Percentiles rank a stretch among this genome's conserved stretches.
Evolutionary conservation across 2,797 vertebrate species (phyloP).

Genomic region (Emys orbicularis): DNA sequence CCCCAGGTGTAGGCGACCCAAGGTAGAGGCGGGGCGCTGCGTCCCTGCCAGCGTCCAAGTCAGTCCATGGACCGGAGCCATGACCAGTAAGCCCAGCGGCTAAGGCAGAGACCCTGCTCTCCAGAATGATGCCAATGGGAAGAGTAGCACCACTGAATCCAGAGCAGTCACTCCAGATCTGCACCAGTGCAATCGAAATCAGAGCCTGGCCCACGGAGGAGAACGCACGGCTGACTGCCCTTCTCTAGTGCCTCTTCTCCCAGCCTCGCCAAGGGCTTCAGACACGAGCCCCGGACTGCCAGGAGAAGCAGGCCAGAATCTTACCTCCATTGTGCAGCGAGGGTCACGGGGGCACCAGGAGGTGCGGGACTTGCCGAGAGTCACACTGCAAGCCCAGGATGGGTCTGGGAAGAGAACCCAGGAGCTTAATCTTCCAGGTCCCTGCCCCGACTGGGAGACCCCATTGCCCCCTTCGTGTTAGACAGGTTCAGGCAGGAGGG

Average conservation of each 20-base stretch:
- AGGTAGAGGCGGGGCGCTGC: background rate
- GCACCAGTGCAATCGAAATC: background rate
- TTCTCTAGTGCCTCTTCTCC: background rate
- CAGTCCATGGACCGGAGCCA: background rate
- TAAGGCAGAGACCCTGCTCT: background rate
- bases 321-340: background rate
- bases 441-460: background rate
- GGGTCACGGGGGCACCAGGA: background rate
- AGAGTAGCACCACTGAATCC: background rate
- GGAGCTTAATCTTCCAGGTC: background rate
- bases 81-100: background rate
- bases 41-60: background rate
- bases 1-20: rapidly evolving
- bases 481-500: background rate
- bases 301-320: background rate
- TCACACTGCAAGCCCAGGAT: background rate
- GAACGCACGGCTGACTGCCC: background rate
- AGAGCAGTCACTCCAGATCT: background rate
- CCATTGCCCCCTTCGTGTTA: background rate
- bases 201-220: background rate
- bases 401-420: background rate
- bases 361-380: background rate
- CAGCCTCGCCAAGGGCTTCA: background rate
- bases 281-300: background rate
- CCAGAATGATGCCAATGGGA: background rate